Conservation (phyloP, 2,888 invertebrate genomes). For the Thyatira batis region DNA sequence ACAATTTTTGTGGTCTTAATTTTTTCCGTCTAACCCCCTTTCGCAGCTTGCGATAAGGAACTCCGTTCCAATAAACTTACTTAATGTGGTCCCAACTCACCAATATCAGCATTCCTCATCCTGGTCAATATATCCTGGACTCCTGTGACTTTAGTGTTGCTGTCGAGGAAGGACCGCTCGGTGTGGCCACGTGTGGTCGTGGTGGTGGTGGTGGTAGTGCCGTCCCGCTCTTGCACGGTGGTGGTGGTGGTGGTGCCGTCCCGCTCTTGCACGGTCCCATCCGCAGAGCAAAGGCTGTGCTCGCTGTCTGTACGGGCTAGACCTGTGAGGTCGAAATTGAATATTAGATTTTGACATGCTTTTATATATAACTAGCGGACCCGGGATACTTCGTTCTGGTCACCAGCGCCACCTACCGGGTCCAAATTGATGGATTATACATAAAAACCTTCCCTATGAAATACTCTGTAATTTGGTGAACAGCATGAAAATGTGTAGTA, state of each 20-base stretch:
- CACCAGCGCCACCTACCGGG: no score
- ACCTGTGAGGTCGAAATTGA: conserved; percentile 36
- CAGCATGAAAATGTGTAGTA: no score
- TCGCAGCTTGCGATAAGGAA: no score
- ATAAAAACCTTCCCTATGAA: no score
- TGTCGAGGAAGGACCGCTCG: conserved; percentile 87
- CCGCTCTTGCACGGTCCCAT: conserved; percentile 30
- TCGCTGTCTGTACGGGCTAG: conserved; percentile 68
- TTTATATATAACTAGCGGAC: no score
- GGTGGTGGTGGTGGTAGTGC: conserved; percentile 16
- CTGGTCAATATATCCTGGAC: conserved; percentile 89
- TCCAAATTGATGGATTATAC: no score
- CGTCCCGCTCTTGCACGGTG: conserved; percentile 27
- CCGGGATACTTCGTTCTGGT: no score
- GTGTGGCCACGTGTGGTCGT: conserved; percentile 19
- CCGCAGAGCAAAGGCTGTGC: conserved; percentile 66
- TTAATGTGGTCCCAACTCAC: conserved; percentile 54
- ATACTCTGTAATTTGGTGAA: no score
- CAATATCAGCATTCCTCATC: conserved; percentile 89
- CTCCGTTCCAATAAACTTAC: no score
- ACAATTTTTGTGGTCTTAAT: no score
- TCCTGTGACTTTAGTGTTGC: conserved; percentile 86
- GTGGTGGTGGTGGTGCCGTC: conserved; percentile 47
- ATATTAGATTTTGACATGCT: no score
- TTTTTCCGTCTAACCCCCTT: no score